phyloP scores from a whole-genome alignment of 2,113 vertebrate species.

The Ranitomeya variabilis region DNA sequence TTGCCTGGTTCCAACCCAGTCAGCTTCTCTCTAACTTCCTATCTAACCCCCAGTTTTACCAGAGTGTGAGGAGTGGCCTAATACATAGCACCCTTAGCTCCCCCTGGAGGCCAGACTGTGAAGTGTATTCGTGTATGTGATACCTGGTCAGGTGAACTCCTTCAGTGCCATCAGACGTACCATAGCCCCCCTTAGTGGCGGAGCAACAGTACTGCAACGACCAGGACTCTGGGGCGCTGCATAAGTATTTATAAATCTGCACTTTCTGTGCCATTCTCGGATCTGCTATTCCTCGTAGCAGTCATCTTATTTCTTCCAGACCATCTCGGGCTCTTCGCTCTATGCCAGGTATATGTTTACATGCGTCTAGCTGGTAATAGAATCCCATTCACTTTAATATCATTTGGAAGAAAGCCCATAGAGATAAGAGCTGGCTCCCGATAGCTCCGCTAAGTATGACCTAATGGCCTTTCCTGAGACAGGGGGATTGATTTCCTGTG shows the following conservation, averaged over 20 bases:
- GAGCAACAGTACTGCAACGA: too few species aligned
- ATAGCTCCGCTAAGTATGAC: slow-evolving; percentile 30
- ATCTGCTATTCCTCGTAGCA: neutral
- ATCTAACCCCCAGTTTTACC: too few species aligned
- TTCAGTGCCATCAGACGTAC: too few species aligned
- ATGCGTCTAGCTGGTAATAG: slow-evolving; percentile 47
- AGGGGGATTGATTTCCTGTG: slow-evolving; percentile 37
- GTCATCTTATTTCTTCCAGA: neutral
- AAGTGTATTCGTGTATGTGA: too few species aligned
- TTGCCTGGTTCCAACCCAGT: too few species aligned
- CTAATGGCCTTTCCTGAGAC: slow-evolving; percentile 34
- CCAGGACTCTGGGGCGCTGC: too few species aligned
- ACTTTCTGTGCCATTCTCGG: neutral
- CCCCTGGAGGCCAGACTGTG: too few species aligned
- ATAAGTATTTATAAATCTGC: neutral
- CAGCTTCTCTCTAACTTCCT: too few species aligned
- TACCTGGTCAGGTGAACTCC: too few species aligned
- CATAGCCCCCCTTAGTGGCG: too few species aligned
- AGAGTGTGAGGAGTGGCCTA: too few species aligned
- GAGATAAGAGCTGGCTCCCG: slow-evolving; percentile 45
- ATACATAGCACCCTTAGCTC: too few species aligned
- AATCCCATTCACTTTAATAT: slow-evolving; percentile 53
- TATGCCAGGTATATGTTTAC: slow-evolving; percentile 43
- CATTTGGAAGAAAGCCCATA: slow-evolving; percentile 44
- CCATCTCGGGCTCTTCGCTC: neutral